Conservation (phyloP, 92 coral and sea anemone genomes). For the Muricea muricata region DNA sequence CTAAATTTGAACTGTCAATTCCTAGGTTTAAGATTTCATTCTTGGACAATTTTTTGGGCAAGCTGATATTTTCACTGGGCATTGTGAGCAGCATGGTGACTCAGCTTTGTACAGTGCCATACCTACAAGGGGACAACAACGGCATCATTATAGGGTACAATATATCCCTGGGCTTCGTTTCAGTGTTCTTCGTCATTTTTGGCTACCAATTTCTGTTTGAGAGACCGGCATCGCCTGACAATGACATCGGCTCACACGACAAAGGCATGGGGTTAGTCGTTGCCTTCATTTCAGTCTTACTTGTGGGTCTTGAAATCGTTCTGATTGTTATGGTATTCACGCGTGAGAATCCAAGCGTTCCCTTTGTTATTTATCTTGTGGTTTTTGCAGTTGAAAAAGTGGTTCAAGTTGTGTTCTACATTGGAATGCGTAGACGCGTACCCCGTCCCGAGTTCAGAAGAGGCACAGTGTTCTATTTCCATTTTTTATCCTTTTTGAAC, state of each 20-base stretch:
- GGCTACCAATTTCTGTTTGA: slow-evolving; percentile 7
- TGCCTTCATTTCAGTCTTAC: not conserved
- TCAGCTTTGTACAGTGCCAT: not conserved
- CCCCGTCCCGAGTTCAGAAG: slow-evolving; percentile 33
- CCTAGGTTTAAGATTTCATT: not conserved
- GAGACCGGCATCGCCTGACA: not conserved
- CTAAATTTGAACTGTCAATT: not conserved
- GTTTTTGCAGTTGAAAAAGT: slow-evolving; percentile 44
- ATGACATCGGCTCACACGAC: slow-evolving; percentile 45
- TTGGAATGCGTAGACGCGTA: slow-evolving; percentile 46
- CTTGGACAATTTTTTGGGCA: slow-evolving; percentile 31
- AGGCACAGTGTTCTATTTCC: slow-evolving; percentile 68
- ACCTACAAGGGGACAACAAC: slow-evolving; percentile 70
- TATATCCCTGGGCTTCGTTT: not conserved
- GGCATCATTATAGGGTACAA: slow-evolving; percentile 16
- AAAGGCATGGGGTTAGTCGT: slow-evolving; percentile 32
- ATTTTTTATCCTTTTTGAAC: slow-evolving; percentile 73
- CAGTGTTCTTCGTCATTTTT: not conserved
- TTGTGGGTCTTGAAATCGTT: slow-evolving; percentile 10
- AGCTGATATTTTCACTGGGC: not conserved
- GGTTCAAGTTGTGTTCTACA: slow-evolving; percentile 61
- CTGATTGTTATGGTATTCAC: not conserved
- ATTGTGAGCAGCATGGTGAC: slow-evolving; percentile 5
- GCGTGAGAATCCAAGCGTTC: not conserved
- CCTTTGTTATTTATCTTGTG: slow-evolving; percentile 2